Evolutionary conservation across 2,113 vertebrate genomes (phyloP).

Genomic region (Panurus biarmicus): DNA sequence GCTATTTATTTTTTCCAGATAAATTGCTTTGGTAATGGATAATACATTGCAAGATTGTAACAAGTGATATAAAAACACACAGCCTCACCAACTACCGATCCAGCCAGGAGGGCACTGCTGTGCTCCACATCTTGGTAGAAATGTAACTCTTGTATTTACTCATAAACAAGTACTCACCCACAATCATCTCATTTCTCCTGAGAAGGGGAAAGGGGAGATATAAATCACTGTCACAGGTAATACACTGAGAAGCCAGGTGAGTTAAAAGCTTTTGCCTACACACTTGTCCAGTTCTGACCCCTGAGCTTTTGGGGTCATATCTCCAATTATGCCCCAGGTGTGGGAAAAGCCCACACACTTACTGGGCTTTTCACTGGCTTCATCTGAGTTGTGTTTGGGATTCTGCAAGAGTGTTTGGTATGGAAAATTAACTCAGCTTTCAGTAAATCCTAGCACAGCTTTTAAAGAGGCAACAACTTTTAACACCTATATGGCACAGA

Average conservation of each 20-base stretch:
- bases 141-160: not conserved
- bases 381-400: not conserved
- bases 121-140: not conserved
- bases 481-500: not conserved
- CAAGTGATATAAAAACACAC: fast-evolving
- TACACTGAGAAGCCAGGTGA: not conserved
- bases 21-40: not conserved
- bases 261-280: slow-evolving; percentile 2
- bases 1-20: not conserved
- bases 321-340: not conserved
- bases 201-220: not conserved
- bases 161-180: not conserved
- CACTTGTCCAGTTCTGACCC: not conserved
- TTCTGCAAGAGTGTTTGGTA: not conserved
- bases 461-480: not conserved
- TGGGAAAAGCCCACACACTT: not conserved
- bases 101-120: too few relatives aligned
- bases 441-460: not conserved
- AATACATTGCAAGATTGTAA: not conserved
- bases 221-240: not conserved
- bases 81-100: fast-evolving
- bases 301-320: not conserved
- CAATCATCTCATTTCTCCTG: not conserved
- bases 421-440: not conserved
- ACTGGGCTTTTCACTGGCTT: not conserved